These are phyloP conservation scores for Lophius piscatorius DNA, from an alignment of 2,113 vertebrate genomes.

Conservation along the genomic window DNA sequence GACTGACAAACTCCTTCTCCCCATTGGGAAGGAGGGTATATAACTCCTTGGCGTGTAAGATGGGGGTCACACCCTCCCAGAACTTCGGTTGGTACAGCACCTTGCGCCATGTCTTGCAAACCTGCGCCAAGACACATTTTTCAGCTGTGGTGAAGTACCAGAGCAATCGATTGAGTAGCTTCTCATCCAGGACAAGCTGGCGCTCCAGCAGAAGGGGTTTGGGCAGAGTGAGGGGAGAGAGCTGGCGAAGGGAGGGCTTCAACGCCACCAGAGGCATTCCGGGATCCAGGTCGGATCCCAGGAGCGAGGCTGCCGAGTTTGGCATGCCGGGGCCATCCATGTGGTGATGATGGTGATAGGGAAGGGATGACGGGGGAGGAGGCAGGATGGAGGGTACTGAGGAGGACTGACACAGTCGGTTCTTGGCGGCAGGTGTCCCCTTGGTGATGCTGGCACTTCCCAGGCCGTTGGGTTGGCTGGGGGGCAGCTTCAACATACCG, in stretches of 20 bases:
- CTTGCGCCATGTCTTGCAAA: slow-evolving; percentile 95
- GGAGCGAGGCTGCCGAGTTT: slow-evolving; percentile 83
- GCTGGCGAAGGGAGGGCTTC: slow-evolving; percentile 79
- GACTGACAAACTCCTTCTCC: slow-evolving; percentile 96
- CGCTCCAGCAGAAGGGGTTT: slow-evolving; percentile 85
- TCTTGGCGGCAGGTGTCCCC: slow-evolving; percentile 96
- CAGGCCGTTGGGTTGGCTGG: slow-evolving; percentile 91
- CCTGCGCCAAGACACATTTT: slow-evolving; percentile 94
- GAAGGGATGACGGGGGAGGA: slow-evolving; percentile 81
- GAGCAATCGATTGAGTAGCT: slow-evolving; percentile 95
- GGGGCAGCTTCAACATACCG: slow-evolving; percentile 94
- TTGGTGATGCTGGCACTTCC: slow-evolving; percentile 98
- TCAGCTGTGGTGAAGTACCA: slow-evolving; percentile 97
- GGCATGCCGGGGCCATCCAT: slow-evolving; percentile 76
- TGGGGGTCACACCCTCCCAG: slow-evolving; percentile 94
- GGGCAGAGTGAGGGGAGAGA: slow-evolving; percentile 69
- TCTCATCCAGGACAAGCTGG: slow-evolving; percentile 92
- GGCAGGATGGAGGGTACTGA: slow-evolving; percentile 89
- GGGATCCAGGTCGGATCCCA: slow-evolving; percentile 80
- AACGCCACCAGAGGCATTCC: slow-evolving; percentile 73
- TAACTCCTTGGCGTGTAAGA: slow-evolving; percentile 97
- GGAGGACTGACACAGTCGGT: slow-evolving; percentile 95
- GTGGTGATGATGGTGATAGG: slow-evolving; percentile 82
- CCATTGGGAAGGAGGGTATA: slow-evolving; percentile 89
- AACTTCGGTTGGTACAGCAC: slow-evolving; percentile 99